Evolutionary conservation across 2,113 vertebrate genomes (phyloP).

Genomic region (Montifringilla adamsi): DNA sequence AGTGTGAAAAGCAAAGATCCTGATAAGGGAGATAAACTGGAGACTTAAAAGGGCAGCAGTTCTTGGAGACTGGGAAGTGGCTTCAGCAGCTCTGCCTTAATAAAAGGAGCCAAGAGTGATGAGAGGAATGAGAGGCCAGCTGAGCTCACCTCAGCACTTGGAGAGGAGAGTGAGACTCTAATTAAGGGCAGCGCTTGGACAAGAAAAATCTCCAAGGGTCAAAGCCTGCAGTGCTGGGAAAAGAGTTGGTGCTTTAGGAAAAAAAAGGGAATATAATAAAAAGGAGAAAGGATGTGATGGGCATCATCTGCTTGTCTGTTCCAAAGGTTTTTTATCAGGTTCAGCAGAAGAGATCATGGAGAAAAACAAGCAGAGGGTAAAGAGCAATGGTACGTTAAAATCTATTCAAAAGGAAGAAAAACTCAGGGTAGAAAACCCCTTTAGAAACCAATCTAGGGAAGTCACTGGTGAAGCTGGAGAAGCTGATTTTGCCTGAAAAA

Average conservation of each 20-base stretch:
- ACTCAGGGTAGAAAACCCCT: neutral
- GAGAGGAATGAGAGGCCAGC: neutral
- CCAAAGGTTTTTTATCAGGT: neutral
- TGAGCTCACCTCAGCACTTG: constrained; percentile 14
- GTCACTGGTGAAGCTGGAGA: neutral
- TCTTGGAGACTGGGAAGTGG: neutral
- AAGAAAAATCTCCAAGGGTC: constrained; percentile 29
- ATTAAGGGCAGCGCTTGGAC: constrained; percentile 34
- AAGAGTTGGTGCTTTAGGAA: neutral
- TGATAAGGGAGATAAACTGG: neutral
- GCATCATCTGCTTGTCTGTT: neutral
- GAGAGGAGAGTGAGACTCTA: constrained; percentile 2
- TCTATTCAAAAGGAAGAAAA: neutral
- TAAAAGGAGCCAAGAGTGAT: constrained; percentile 6
- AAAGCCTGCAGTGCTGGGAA: neutral
- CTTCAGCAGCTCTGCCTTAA: neutral
- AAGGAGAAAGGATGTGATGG: neutral
- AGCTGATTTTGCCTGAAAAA: neutral
- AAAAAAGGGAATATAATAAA: neutral
- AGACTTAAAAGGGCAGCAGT: neutral
- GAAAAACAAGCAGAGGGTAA: neutral
- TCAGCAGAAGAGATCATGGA: neutral
- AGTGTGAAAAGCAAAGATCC: neutral
- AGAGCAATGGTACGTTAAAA: neutral
- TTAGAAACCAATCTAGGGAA: neutral